A percentile compares a stretch with the other conserved stretches of the same genome.
These are phyloP conservation scores for Frieseomelitta varia DNA, from an alignment of 1,140 invertebrate genomes.

Conservation along the genomic window DNA sequence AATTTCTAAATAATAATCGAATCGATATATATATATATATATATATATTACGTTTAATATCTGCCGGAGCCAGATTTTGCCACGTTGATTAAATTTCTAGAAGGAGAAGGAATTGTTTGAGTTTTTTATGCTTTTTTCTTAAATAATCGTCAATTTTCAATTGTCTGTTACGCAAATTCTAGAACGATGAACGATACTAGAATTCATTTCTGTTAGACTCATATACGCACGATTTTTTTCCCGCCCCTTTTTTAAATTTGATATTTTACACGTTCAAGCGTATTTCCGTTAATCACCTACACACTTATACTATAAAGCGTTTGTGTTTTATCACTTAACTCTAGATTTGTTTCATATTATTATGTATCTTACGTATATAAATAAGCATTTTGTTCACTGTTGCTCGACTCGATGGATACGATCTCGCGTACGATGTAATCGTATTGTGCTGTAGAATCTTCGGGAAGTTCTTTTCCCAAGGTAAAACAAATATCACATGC, in stretches of 20 bases:
- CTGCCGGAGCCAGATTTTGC: not conserved
- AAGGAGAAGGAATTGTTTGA: not conserved
- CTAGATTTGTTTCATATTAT: not conserved
- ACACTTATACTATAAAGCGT: not conserved
- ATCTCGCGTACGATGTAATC: not conserved
- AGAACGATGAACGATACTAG: not conserved
- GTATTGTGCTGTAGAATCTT: not conserved
- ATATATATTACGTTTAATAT: not conserved
- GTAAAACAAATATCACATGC: not conserved
- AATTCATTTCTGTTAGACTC: not conserved
- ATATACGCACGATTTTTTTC: not conserved
- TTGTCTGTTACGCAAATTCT: not conserved
- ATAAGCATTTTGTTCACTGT: constrained; percentile 5
- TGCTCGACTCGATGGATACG: not conserved
- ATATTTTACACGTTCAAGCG: not conserved
- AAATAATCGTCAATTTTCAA: not conserved
- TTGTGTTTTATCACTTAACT: not conserved
- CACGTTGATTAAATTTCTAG: not conserved
- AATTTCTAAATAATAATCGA: not conserved
- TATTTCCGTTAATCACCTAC: not conserved
- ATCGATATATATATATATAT: no score
- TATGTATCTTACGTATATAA: not conserved
- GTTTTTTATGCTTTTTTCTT: not conserved
- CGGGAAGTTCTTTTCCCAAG: not conserved
- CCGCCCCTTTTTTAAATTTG: not conserved